phyloP scores from a whole-genome alignment of 2,113 vertebrate genomes.

The Aramus guarauna region DNA sequence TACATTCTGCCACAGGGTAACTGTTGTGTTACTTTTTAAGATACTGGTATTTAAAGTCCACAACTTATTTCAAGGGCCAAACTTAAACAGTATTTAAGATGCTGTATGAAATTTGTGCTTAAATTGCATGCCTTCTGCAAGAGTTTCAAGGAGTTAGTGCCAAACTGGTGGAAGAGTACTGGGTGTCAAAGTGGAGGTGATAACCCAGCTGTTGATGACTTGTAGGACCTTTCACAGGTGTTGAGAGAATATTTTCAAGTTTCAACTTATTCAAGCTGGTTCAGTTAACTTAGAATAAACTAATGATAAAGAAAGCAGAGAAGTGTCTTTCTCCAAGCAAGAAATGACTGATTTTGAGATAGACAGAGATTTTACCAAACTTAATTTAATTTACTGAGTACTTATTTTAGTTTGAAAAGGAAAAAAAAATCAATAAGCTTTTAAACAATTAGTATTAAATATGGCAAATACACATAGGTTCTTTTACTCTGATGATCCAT shows the following conservation, averaged over 20 bases:
- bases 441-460: background rate
- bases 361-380: background rate
- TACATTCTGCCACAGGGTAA: background rate
- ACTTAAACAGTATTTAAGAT: background rate
- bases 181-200: background rate
- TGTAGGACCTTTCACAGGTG: background rate
- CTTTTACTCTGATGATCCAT: background rate
- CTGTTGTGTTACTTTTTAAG: background rate
- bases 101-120: background rate
- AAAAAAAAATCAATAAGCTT: background rate
- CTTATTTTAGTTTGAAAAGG: background rate
- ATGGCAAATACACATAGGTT: background rate
- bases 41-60: background rate
- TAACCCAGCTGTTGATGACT: background rate
- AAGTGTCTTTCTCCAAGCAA: background rate
- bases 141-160: background rate
- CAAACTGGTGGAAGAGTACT: background rate
- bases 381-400: background rate
- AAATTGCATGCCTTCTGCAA: background rate
- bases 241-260: background rate
- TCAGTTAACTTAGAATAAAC: background rate
- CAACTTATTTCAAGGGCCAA: background rate
- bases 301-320: background rate
- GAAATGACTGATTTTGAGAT: background rate
- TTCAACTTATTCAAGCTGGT: background rate